These are phyloP conservation scores for Ellobius talpinus DNA, from an alignment of 2,113 vertebrate genomes.

Conservation along the genomic window DNA sequence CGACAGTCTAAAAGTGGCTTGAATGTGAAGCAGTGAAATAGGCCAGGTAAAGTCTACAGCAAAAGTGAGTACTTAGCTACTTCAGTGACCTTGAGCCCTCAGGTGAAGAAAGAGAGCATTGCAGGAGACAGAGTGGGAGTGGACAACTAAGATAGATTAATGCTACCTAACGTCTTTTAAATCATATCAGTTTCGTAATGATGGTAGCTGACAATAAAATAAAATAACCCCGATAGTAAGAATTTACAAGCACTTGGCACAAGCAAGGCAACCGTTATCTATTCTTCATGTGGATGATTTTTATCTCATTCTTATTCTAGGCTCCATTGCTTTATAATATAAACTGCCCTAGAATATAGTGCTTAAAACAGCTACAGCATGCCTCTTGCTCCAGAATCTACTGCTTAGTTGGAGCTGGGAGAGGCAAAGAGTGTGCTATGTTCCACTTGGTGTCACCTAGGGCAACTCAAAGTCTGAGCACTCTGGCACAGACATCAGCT, in stretches of 20 bases:
- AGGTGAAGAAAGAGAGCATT: background rate
- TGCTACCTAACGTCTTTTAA: background rate
- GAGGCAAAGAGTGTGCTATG: background rate
- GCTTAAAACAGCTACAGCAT: background rate
- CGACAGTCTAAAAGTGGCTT: background rate
- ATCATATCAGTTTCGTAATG: background rate
- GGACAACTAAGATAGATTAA: background rate
- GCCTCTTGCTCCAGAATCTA: background rate
- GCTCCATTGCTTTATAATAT: slow-evolving; percentile 11
- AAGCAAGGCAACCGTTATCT: background rate
- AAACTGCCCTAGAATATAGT: background rate
- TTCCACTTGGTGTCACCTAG: background rate
- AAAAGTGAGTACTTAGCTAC: background rate
- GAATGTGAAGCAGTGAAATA: background rate
- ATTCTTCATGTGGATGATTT: background rate
- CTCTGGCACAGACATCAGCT: background rate
- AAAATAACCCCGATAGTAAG: background rate
- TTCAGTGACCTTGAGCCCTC: background rate
- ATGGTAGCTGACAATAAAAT: background rate
- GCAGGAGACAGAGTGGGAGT: background rate
- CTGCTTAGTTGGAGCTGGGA: background rate
- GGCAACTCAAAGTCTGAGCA: background rate
- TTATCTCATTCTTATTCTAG: background rate
- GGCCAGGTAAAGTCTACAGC: background rate
- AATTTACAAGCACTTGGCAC: background rate